These are phyloP conservation scores for Crenichthys baileyi DNA, from an alignment of 2,797 vertebrate genomes.

Conservation along the genomic window DNA sequence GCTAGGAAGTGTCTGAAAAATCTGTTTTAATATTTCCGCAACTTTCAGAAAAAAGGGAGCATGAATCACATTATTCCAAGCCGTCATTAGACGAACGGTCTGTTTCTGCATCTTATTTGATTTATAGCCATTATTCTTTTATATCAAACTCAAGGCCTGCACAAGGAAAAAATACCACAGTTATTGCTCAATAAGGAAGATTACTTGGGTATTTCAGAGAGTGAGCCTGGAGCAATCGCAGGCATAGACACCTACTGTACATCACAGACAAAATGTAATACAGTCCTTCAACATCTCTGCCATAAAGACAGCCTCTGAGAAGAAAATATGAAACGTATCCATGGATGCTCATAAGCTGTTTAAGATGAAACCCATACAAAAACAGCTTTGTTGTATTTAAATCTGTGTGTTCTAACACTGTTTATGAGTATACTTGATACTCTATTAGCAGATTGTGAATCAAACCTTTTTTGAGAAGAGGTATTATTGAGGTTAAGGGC, in stretches of 20 bases:
- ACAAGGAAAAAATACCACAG: not conserved
- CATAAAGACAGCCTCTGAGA: conserved; percentile 18
- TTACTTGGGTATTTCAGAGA: conserved; percentile 32
- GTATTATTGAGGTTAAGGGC: conserved; percentile 19
- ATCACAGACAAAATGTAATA: conserved; percentile 21
- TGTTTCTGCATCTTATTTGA: conserved; percentile 3
- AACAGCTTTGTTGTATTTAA: not conserved
- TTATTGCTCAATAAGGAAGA: conserved; percentile 33
- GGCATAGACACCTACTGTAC: conserved; percentile 7
- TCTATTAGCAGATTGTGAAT: conserved; percentile 22
- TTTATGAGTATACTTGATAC: conserved; percentile 16
- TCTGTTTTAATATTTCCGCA: conserved; percentile 3
- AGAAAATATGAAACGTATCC: conserved; percentile 12
- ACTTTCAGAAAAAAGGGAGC: conserved; percentile 15
- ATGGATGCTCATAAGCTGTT: not conserved
- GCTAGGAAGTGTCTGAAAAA: conserved; percentile 19
- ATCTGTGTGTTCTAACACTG: not conserved
- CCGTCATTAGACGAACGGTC: conserved; percentile 14
- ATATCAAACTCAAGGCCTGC: not conserved
- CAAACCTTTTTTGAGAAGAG: conserved; percentile 4
- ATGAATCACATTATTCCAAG: conserved; percentile 10
- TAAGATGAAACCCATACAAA: not conserved
- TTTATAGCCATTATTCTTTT: not conserved
- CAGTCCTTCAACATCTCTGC: conserved; percentile 11
- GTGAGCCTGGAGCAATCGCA: conserved; percentile 18